These are phyloP conservation scores for Camponotus pennsylvanicus DNA, from an alignment of 1,140 invertebrate genomes.

Conservation along the genomic window DNA sequence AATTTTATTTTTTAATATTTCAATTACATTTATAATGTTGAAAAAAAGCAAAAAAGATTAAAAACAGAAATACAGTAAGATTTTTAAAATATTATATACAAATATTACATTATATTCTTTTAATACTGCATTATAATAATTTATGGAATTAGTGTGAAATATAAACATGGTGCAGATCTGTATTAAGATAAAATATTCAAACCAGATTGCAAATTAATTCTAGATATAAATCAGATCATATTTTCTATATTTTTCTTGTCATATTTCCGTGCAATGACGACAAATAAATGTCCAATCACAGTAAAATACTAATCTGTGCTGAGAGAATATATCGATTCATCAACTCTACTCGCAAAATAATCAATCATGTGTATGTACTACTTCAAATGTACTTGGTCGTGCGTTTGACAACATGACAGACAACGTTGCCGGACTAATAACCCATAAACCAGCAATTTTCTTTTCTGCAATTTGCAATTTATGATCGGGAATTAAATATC, in stretches of 20 bases:
- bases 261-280: not conserved
- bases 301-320: conserved; percentile 11
- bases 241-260: not conserved
- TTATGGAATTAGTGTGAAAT: not conserved
- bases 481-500: conserved; percentile 37
- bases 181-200: conserved; percentile 15
- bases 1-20: not conserved
- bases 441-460: conserved; percentile 34
- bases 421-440: conserved; percentile 45
- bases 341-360: conserved; percentile 40
- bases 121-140: not conserved
- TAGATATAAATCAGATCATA: not conserved
- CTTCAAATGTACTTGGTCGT: conserved; percentile 27
- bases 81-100: not conserved
- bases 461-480: conserved; percentile 36
- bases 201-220: not conserved
- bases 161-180: not conserved
- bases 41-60: not conserved
- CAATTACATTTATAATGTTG: not conserved
- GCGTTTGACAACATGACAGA: conserved; percentile 49
- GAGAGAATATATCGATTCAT: conserved; percentile 38
- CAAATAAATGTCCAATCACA: conserved; percentile 29
- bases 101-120: not conserved
- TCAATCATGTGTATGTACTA: conserved; percentile 11
- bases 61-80: not conserved